Evolutionary conservation across 1,140 invertebrate species (phyloP).

Genomic region (Penaeus vannamei): DNA sequence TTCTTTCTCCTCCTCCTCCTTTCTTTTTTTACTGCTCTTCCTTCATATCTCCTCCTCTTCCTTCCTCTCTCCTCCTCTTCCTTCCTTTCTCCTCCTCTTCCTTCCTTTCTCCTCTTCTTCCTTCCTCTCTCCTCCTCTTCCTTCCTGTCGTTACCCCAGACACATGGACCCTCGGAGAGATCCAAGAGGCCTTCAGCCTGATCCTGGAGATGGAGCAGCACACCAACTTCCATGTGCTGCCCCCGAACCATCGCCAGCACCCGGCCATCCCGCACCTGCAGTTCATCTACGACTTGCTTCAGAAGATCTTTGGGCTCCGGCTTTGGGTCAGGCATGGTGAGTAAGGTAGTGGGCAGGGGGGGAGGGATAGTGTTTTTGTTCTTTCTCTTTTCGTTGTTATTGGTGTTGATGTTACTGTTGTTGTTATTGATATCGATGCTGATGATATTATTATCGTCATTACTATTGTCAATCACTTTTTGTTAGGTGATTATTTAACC

Average conservation of each 20-base stretch:
- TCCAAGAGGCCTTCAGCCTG: slow-evolving; percentile 54
- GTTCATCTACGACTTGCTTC: slow-evolving; percentile 53
- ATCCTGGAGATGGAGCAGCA: slow-evolving; percentile 57
- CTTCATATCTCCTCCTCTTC: neutral
- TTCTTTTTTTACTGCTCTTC: neutral
- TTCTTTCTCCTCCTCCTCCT: neutral
- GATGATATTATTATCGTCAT: too few species aligned
- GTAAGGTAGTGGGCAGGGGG: neutral
- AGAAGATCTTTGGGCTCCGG: slow-evolving; percentile 45
- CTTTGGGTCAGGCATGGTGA: slow-evolving; percentile 39
- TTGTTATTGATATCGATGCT: too few species aligned
- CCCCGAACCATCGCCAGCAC: slow-evolving; percentile 58
- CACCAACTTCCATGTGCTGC: slow-evolving; percentile 58
- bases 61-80: neutral
- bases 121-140: neutral
- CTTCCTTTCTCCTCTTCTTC: too few species aligned
- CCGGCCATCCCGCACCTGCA: slow-evolving; percentile 55
- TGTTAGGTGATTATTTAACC: too few species aligned
- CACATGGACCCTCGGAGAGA: slow-evolving; percentile 44
- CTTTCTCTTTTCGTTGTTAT: too few species aligned
- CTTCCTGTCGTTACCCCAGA: slow-evolving; percentile 3
- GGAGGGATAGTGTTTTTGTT: too few species aligned
- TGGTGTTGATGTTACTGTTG: too few species aligned
- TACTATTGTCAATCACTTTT: too few species aligned
- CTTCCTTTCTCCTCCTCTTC: neutral